Percentiles rank a stretch among this genome's conserved stretches.
These are phyloP conservation scores for Stercorarius parasiticus DNA, from an alignment of 2,113 vertebrate species.

Conservation along the genomic window DNA sequence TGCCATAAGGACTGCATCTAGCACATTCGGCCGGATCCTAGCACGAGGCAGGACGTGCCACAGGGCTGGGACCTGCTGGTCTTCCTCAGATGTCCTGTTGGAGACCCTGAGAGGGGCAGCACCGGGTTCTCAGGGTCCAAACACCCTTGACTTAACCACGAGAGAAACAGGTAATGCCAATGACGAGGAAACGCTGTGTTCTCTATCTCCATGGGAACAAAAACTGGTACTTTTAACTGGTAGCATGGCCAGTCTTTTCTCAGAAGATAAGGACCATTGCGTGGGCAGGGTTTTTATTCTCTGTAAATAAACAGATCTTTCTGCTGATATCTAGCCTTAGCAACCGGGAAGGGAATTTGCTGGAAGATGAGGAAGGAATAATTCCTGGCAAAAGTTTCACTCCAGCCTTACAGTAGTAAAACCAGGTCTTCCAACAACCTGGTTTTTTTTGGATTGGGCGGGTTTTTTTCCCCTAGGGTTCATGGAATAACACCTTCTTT, in stretches of 20 bases:
- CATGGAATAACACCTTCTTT: background rate
- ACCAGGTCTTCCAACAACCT: background rate
- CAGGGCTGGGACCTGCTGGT: background rate
- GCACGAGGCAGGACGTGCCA: background rate
- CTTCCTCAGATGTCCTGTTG: background rate
- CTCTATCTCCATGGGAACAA: constrained; percentile 63
- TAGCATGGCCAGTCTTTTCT: constrained; percentile 18
- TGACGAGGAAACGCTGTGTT: background rate
- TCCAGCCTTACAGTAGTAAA: background rate
- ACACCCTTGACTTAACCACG: background rate
- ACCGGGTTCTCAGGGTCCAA: background rate
- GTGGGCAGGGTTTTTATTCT: constrained; percentile 7
- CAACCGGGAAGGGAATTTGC: background rate
- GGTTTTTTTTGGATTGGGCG: background rate
- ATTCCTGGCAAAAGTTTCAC: constrained; percentile 21
- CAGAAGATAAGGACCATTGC: constrained; percentile 29
- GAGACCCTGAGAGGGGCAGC: background rate
- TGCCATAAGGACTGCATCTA: background rate
- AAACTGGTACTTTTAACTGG: constrained; percentile 19
- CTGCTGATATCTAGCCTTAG: background rate
- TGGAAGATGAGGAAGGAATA: background rate
- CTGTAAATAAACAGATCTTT: constrained; percentile 33
- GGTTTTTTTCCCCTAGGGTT: background rate
- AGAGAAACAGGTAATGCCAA: background rate
- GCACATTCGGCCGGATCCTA: background rate